Base-by-base conservation (phyloP, 2,113 vertebrate genomes). In the Oncorhynchus tshawytscha region DNA sequence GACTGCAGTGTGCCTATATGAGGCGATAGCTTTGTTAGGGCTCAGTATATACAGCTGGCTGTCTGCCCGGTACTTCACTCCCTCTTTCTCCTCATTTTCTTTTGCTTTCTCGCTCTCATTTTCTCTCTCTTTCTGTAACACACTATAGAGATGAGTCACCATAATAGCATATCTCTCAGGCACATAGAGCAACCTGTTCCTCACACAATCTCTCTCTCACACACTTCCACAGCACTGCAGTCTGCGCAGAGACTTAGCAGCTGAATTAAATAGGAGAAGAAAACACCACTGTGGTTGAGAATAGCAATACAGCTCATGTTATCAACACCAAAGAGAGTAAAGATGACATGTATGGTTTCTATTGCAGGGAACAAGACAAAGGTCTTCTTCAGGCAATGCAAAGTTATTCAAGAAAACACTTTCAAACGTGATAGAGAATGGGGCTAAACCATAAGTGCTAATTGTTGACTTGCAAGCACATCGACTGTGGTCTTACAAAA, bases 81-180 rank as follows among this genome's bases (percentile, higher is more conserved):
- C 48, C 72, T 57, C 62, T 29, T 29, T n/a, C 62, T 66, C 66
- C 24, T 15, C 25, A 13, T 20, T 34, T 68, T 18, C 6, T 20
- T 74, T 65, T 74, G 34, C 72, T 77, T 73, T 64, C 71, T 72
- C 59, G 67, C 68, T 72, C 74, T 62, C 72, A 45, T 9, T 45
- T 45, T 67, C 83, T 29, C 81, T 74, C 34, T 34, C 34, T 34
- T 34, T 34, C 34, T 7, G 34, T 34, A 76, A 81, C 67, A 73
- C 79, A 89, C 85, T 87, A 85, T 88, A 82, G 77, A 72, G 74
- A 90, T 93, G 91, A 93, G 87, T 93, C 92, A 93, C 88, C 86
- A 86, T 89, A 84, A 90, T 89, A 81, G 74, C 89, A 88, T 85
- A 87, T 91, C 88, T 90, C 90, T 88, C 79, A 84, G 81, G 80